phyloP scores from a whole-genome alignment of 2,113 vertebrate species.

The Eptesicus fuscus region DNA sequence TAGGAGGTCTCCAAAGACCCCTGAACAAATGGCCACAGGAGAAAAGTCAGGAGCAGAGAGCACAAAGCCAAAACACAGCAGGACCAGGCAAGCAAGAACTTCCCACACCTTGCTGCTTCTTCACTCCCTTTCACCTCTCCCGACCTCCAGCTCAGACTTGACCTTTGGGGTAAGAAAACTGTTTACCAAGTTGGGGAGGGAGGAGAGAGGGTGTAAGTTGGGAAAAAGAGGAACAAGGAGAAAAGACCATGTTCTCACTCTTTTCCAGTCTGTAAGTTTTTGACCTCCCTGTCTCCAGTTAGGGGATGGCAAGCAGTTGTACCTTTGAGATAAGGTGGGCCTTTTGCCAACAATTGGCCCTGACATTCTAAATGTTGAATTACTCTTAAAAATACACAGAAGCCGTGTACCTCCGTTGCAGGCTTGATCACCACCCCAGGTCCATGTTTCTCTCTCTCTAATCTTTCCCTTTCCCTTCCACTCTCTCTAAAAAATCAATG shows the following conservation, averaged over 20 bases:
- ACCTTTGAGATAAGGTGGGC: neutral
- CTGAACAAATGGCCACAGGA: neutral
- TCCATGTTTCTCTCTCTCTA: too few species aligned
- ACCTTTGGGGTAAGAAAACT: neutral
- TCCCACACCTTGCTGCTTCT: too few species aligned
- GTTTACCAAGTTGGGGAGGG: neutral
- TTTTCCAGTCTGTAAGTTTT: neutral
- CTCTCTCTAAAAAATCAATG: neutral
- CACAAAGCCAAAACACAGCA: neutral
- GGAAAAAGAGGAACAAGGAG: neutral
- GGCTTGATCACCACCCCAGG: too few species aligned
- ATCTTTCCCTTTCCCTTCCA: neutral
- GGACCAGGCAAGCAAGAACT: accelerated
- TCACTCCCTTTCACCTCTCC: accelerated
- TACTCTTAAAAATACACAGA: neutral
- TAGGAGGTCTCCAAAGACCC: neutral
- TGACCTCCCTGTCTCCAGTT: neutral
- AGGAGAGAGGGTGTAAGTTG: neutral
- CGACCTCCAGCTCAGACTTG: neutral
- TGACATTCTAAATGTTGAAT: neutral
- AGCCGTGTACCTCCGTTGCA: too few species aligned
- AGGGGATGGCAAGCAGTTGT: neutral
- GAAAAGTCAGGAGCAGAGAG: neutral
- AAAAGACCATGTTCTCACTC: neutral
- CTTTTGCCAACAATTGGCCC: neutral